Percentiles rank a stretch among this genome's conserved stretches.
phyloP scores from a whole-genome alignment of 2,113 vertebrate genomes.

The Mixornis gularis region DNA sequence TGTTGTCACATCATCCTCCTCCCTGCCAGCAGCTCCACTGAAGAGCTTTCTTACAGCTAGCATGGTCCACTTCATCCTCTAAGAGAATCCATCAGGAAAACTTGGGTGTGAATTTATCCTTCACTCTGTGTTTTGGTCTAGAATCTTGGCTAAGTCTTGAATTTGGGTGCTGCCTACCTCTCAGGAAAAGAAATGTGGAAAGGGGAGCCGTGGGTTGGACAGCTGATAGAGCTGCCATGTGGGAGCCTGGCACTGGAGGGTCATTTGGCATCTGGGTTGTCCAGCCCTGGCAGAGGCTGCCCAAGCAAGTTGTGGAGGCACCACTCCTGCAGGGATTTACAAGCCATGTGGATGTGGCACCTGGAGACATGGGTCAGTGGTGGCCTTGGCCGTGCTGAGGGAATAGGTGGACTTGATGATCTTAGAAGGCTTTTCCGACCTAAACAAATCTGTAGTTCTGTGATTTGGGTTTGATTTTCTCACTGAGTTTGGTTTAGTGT shows the following conservation, averaged over 20 bases:
- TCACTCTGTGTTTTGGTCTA: neutral
- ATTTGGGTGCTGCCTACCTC: neutral
- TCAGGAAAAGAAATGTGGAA: accelerated
- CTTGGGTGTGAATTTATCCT: neutral
- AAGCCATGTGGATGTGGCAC: neutral
- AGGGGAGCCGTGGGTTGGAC: accelerated
- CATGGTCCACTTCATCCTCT: neutral
- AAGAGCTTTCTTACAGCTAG: neutral
- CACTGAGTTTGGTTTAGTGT: neutral
- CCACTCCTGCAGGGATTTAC: neutral
- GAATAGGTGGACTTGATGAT: neutral
- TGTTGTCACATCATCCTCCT: neutral
- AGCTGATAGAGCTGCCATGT: accelerated
- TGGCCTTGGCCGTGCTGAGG: neutral
- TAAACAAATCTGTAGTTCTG: neutral
- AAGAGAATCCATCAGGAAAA: neutral
- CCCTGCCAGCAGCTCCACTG: neutral
- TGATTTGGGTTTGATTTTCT: neutral
- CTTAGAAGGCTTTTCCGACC: neutral
- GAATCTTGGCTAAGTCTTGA: neutral
- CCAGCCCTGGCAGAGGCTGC: neutral
- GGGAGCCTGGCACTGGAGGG: accelerated
- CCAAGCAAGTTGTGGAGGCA: neutral
- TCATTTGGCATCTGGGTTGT: neutral
- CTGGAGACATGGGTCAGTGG: neutral